Percentiles rank a stretch among this genome's conserved stretches.
Conservation (phyloP, 2,113 vertebrate species). For the Bubalus kerabau region DNA sequence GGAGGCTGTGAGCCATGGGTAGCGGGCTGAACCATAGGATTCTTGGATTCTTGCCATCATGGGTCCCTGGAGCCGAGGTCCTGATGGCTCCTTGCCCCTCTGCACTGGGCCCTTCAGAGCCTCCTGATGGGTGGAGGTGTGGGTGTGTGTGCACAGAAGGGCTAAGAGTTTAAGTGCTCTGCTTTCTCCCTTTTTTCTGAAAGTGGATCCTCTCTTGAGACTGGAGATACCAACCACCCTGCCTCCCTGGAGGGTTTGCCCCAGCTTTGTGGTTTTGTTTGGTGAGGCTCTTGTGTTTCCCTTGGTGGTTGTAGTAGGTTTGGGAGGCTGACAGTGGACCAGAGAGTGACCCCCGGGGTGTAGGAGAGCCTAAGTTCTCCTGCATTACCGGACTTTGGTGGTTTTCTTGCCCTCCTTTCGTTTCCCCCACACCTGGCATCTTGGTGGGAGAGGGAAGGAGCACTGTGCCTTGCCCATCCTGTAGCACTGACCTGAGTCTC, state of each 20-base stretch:
- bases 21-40: background rate
- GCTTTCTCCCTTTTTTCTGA: background rate
- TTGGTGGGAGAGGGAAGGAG: background rate
- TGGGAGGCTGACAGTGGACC: background rate
- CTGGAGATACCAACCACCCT: background rate
- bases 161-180: background rate
- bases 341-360: background rate
- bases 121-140: background rate
- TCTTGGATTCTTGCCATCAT: background rate
- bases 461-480: background rate
- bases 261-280: conserved; percentile 31
- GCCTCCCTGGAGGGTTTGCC: background rate
- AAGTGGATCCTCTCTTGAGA: background rate
- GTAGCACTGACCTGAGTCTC: background rate
- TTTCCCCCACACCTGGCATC: background rate
- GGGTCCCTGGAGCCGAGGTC: background rate
- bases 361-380: background rate
- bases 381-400: background rate
- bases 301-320: background rate
- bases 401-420: background rate
- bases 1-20: background rate
- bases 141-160: background rate
- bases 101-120: background rate
- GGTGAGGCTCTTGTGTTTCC: background rate
- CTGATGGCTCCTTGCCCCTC: background rate